Conservation (phyloP, 2,888 invertebrate species). For the Amphipyra tragopoginis region DNA sequence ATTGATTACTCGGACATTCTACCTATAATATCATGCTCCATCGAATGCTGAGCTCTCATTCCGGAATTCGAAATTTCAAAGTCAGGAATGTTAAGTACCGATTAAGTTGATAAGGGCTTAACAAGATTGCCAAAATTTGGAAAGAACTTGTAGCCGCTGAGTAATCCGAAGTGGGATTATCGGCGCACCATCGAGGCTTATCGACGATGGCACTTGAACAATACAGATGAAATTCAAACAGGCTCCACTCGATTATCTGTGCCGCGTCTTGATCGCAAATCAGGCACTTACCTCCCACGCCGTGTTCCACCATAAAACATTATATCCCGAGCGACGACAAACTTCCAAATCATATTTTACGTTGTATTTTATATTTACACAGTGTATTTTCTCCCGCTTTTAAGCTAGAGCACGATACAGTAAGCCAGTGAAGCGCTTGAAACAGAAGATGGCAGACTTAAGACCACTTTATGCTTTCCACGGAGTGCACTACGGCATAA, state of each 20-base stretch:
- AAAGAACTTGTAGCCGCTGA: slow-evolving; percentile 46
- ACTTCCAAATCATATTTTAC: slow-evolving; percentile 49
- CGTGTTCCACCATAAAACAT: slow-evolving; percentile 36
- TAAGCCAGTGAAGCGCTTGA: slow-evolving; percentile 68
- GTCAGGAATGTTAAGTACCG: slow-evolving; percentile 47
- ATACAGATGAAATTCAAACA: slow-evolving; percentile 55
- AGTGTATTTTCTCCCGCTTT: slow-evolving; percentile 55
- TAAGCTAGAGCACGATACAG: slow-evolving; percentile 62
- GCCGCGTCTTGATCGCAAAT: slow-evolving; percentile 40
- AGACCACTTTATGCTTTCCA: slow-evolving; percentile 74
- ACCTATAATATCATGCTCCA: slow-evolving; percentile 11
- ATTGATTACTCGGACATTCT: slow-evolving; percentile 27
- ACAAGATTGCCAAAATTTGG: slow-evolving; percentile 48
- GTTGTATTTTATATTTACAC: slow-evolving; percentile 43
- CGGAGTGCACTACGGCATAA: slow-evolving; percentile 77
- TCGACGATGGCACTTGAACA: slow-evolving; percentile 48
- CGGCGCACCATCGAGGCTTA: slow-evolving; percentile 51
- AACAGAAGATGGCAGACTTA: slow-evolving; percentile 71
- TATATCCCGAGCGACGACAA: slow-evolving; percentile 30
- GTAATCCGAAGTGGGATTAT: slow-evolving; percentile 47
- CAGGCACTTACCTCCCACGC: slow-evolving; percentile 40
- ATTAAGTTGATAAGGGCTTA: slow-evolving; percentile 54
- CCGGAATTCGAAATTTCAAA: slow-evolving; percentile 26
- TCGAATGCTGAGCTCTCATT: slow-evolving; percentile 23
- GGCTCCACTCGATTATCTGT: slow-evolving; percentile 37